Evolutionary conservation across 2,113 vertebrate genomes (phyloP).

Genomic region (Hypomesus transpacificus): DNA sequence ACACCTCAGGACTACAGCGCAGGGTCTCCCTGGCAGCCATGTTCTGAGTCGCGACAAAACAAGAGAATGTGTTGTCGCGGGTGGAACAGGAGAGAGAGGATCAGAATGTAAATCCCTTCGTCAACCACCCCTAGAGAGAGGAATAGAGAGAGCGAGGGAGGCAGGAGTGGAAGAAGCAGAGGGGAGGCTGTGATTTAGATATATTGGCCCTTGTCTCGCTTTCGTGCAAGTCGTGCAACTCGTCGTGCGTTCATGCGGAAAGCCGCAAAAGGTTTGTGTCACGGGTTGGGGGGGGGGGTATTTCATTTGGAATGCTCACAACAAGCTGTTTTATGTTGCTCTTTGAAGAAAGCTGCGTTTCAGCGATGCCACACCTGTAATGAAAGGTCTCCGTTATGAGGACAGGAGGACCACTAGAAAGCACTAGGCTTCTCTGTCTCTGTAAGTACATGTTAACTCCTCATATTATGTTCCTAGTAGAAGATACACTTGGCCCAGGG

Average conservation of each 20-base stretch:
- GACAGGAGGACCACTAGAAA: constrained; percentile 1
- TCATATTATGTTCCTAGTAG: constrained; percentile 22
- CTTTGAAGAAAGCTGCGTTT: neutral
- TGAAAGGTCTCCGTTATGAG: neutral
- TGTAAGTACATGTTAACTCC: neutral
- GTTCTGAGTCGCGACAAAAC: no score
- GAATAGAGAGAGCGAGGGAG: neutral
- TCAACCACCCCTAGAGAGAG: neutral
- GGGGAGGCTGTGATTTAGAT: constrained; percentile 8
- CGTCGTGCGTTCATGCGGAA: no score
- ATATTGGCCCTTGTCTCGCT: neutral
- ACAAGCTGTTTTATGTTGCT: no score
- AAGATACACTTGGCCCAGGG: no score
- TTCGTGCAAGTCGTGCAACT: neutral
- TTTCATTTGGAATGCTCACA: no score
- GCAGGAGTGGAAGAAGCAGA: neutral
- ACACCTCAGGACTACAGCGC: neutral
- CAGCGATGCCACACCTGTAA: constrained; percentile 3
- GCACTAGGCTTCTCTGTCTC: neutral
- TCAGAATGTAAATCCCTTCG: no score
- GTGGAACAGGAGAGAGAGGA: no score
- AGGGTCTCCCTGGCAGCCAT: no score
- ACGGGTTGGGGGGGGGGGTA: no score
- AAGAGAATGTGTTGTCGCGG: no score
- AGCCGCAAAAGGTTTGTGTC: no score